Evolutionary conservation across 2,113 vertebrate species (phyloP).

Genomic region (Fulmarus glacialis): DNA sequence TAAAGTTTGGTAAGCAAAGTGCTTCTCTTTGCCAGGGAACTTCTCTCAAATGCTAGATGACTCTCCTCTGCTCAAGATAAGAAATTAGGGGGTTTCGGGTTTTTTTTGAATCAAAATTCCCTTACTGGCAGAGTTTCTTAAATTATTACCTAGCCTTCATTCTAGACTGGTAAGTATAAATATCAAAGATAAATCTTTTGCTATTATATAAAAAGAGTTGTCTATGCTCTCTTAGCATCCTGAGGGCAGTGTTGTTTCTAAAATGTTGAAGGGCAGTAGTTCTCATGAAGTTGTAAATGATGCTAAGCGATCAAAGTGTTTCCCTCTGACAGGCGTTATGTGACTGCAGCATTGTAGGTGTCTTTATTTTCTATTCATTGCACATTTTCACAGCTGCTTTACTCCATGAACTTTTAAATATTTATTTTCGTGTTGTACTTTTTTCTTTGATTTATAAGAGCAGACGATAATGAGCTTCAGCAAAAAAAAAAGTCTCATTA

Average conservation of each 20-base stretch:
- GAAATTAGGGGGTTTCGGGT: background rate
- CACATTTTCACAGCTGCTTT: slow-evolving; percentile 58
- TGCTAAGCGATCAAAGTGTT: background rate
- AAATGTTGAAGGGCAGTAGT: background rate
- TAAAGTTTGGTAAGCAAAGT: background rate
- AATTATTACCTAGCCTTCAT: background rate
- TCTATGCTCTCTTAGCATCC: background rate
- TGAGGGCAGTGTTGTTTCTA: background rate
- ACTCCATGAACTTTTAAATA: slow-evolving; percentile 35
- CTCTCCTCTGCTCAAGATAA: background rate
- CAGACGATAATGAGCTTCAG: background rate
- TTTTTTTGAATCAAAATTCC: background rate
- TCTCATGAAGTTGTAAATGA: background rate
- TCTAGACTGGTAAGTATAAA: background rate
- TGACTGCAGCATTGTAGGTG: slow-evolving; percentile 7
- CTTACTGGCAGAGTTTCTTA: background rate
- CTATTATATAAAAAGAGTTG: background rate
- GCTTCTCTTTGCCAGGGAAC: background rate
- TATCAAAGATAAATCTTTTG: background rate
- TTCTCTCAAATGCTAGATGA: background rate
- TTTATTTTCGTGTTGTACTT: slow-evolving; percentile 18
- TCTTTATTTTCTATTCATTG: slow-evolving; percentile 55
- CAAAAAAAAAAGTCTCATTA: background rate
- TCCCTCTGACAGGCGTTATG: background rate
- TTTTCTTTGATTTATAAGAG: slow-evolving; percentile 40